These are phyloP conservation scores for Neofelis nebulosa DNA, from an alignment of 2,113 vertebrate genomes.

Conservation along the genomic window DNA sequence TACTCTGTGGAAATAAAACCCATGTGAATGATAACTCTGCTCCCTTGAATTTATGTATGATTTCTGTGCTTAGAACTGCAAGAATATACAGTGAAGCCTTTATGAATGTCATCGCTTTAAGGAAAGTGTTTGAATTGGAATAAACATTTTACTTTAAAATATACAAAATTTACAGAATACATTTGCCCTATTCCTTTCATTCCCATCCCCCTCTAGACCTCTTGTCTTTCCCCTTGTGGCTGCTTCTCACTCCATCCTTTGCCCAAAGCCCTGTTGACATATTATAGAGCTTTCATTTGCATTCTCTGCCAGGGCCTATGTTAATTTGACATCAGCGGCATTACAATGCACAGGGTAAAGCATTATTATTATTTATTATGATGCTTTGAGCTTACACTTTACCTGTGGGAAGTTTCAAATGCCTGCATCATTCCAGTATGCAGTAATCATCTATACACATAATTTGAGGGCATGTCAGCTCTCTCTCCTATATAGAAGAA, in stretches of 20 bases:
- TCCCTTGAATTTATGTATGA: slow-evolving; percentile 56
- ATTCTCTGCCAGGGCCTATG: slow-evolving; percentile 53
- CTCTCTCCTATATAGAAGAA: neutral
- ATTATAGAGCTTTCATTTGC: slow-evolving; percentile 57
- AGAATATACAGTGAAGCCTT: slow-evolving; percentile 44
- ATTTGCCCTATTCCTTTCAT: neutral
- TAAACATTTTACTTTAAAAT: slow-evolving; percentile 63
- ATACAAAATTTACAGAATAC: neutral
- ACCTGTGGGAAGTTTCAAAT: slow-evolving; percentile 78
- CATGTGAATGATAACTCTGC: slow-evolving; percentile 39
- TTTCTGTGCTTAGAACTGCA: slow-evolving; percentile 50
- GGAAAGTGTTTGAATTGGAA: slow-evolving; percentile 36
- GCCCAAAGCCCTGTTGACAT: neutral
- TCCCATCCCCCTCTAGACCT: neutral
- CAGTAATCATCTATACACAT: slow-evolving; percentile 20
- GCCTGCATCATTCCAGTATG: slow-evolving; percentile 67
- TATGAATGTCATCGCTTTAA: slow-evolving; percentile 47
- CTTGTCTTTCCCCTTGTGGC: neutral
- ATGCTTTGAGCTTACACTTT: slow-evolving; percentile 56
- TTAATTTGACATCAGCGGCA: slow-evolving; percentile 45
- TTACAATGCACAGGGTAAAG: slow-evolving; percentile 34
- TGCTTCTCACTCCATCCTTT: neutral
- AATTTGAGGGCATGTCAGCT: neutral
- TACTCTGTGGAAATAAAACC: slow-evolving; percentile 58
- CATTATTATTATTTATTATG: slow-evolving; percentile 68